Evolutionary conservation across 2,113 vertebrate species (phyloP).

Genomic region (Tauraco erythrolophus): DNA sequence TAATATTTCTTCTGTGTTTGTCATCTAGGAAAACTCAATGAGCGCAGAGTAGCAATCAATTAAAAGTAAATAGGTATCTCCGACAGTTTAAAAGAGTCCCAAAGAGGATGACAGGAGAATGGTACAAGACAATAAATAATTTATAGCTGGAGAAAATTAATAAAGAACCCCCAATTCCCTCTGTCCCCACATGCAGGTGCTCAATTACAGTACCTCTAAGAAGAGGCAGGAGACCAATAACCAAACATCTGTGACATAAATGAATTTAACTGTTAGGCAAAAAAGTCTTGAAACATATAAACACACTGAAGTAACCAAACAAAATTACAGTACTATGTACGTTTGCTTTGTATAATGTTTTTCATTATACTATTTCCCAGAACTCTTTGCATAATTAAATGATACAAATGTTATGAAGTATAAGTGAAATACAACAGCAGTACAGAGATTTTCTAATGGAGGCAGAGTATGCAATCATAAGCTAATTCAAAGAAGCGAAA

Average conservation of each 20-base stretch:
- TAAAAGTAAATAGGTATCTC: slow-evolving; percentile 79
- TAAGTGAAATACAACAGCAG: neutral
- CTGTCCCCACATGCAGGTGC: slow-evolving; percentile 27
- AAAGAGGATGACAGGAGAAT: slow-evolving; percentile 64
- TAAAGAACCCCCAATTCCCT: slow-evolving; percentile 61
- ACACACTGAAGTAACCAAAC: slow-evolving; percentile 25
- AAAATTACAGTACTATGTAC: slow-evolving; percentile 20
- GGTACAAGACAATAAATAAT: slow-evolving; percentile 75
- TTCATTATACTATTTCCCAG: slow-evolving; percentile 43
- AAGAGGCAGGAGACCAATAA: slow-evolving; percentile 57
- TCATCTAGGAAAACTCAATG: slow-evolving; percentile 65
- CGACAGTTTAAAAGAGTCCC: slow-evolving; percentile 74
- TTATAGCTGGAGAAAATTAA: slow-evolving; percentile 72
- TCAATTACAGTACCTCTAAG: slow-evolving; percentile 63
- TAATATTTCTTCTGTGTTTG: slow-evolving; percentile 57
- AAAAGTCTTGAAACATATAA: slow-evolving; percentile 26
- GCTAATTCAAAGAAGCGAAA: neutral
- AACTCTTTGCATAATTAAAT: slow-evolving; percentile 24
- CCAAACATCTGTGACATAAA: slow-evolving; percentile 48
- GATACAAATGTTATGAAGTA: neutral
- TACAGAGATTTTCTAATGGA: neutral
- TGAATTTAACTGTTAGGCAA: slow-evolving; percentile 54
- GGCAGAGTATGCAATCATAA: neutral
- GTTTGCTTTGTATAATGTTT: slow-evolving; percentile 1
- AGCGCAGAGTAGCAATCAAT: slow-evolving; percentile 77